Evolutionary conservation across 2,113 vertebrate species (phyloP).

Genomic region (Eurypyga helias): DNA sequence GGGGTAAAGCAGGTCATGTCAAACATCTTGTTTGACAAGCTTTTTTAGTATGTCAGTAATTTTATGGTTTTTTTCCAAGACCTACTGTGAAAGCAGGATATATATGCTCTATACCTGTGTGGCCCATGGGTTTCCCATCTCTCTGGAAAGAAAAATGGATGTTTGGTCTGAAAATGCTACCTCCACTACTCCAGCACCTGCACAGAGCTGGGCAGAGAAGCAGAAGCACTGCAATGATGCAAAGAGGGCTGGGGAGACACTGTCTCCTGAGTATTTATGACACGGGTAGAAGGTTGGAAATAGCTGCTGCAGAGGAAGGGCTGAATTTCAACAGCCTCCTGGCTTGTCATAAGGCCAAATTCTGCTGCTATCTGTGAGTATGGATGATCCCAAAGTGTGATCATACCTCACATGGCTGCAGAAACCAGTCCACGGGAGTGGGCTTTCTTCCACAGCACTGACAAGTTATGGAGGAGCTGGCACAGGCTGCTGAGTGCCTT

Average conservation of each 20-base stretch:
- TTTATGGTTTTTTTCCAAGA: not conserved
- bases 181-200: not conserved
- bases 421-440: fast-evolving
- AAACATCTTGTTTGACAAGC: not conserved
- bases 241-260: fast-evolving
- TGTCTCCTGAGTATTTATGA: not conserved
- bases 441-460: not conserved
- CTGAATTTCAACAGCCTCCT: not conserved
- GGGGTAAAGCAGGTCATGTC: not conserved
- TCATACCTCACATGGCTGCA: fast-evolving
- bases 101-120: not conserved
- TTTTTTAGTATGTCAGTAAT: not conserved
- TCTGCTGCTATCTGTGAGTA: not conserved
- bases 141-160: not conserved
- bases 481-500: fast-evolving
- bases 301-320: not conserved
- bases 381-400: not conserved
- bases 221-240: not conserved
- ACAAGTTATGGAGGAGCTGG: fast-evolving
- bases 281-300: not conserved
- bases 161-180: not conserved
- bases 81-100: not conserved
- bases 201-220: not conserved
- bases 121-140: not conserved
- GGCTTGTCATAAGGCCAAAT: not conserved